Base-by-base conservation (phyloP, 2,113 vertebrate genomes). In the Planiliza haematocheilus region DNA sequence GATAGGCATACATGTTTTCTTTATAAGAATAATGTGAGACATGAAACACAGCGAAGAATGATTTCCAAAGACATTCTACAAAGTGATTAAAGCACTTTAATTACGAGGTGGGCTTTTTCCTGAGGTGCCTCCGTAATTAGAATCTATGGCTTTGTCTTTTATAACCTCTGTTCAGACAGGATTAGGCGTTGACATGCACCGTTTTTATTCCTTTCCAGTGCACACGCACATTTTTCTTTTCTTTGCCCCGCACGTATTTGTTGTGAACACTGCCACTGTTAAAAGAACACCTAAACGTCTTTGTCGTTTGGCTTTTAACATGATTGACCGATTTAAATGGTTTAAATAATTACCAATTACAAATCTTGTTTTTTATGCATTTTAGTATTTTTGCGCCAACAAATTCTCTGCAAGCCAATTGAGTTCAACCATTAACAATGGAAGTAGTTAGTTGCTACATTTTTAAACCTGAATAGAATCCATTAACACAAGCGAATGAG, bases 21-120 rank as follows among this genome's bases (percentile, higher is more conserved):
- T 72, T 53, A 20, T 37, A 53, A 53, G n/a, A 36, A 51, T 57
- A 61, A 30, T 51, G 7, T 37, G 16, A 36, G 48, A 17, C 14
- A 30, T 55, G n/a, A 48, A 48, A 65, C 38, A 52, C 51, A 24
- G 51, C 34, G 7, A 42, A 56, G 17, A 64, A 51, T 4, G 13
- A 18, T 37, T 45, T 24, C n/a, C 14, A 42, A 72, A 61, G 55
- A 48, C 16, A 49, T 34, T 66, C 10, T 66, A n/a, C 20, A 18
- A 49, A 37, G 8, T 2, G 57, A 53, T 37, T 37, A 21, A 30
- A 56, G 21, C 21, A 42, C 38, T 24, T 53, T 37, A 49, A 42
- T 53, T 39, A 48, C 30, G 30, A 39, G 10, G 45, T 12, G n/a
- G 16, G 38, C 30, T 30, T 30, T 30, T 30, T 3, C 24, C 20